Evolutionary conservation across 92 coral and sea anemone species (phyloP), one percentile per base, ranked within the genome.

Genomic region (Metridium senile): DNA sequence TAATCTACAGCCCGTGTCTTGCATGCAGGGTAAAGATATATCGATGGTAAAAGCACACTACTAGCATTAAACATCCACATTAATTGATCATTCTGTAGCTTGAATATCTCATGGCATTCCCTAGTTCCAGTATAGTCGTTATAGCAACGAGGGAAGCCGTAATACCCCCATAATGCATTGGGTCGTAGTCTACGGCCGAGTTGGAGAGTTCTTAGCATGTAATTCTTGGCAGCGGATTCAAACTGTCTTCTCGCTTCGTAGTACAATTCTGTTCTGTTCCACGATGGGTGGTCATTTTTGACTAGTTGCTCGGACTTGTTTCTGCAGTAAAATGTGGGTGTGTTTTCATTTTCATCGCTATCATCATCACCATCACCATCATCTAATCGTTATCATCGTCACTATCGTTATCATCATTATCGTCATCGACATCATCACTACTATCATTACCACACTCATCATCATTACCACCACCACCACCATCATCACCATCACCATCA

Each of bases 1-100:
- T 56, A 88, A 1, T 70, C 80, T 21, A 58, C 1, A 10, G 34
- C 23, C 68, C 88, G 81, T 32, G 25, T 47, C 13, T 49, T 34
- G 17, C 0, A 0, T 2, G 8, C 16, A 1, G 75, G 59, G 17
- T 79, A 64, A 1, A 91, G 72, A 54, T 91, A 91, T 69, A 91
- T 91, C 31, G 97, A 91, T 34, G 97, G 97, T 11, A 81, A 85
- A 26, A 87, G 54, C 0, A 82, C 84, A n/a, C 90, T 81, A 72
- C 97, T 91, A 9, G 90, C 81, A 53, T 88, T 66, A 68, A 91
- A 91, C 72, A 91, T 25, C 97, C 97, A 91, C 0, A 78, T 68
- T 13, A 91, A 26, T 47, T 91, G 90, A 31, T 91, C 84, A 62
- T 91, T 91, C 19, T 58, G 25, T 52, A 72, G 64, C 51, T 20